A percentile compares a stretch with the other conserved stretches of the same genome.
Evolutionary conservation across 2,113 vertebrate species (phyloP).

Genomic region (Rhodinocichla rosea): DNA sequence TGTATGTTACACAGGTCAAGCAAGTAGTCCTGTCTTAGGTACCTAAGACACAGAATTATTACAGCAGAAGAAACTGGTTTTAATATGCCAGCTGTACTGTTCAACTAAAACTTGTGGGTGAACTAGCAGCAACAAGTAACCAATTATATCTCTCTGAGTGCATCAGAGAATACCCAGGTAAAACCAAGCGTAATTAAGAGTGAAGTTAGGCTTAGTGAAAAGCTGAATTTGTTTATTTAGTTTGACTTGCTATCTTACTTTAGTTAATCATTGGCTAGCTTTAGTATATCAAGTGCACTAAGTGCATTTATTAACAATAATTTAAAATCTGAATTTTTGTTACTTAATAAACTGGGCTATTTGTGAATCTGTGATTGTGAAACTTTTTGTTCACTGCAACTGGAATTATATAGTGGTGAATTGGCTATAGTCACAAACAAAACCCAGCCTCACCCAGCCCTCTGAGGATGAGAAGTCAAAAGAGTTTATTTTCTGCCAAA

Average conservation of each 20-base stretch:
- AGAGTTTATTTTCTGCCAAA: background rate
- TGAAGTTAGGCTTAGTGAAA: background rate
- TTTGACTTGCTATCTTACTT: background rate
- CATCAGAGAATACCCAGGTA: background rate
- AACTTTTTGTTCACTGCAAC: background rate
- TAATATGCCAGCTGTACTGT: background rate
- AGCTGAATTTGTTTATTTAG: background rate
- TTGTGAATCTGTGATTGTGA: background rate
- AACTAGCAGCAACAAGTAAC: background rate
- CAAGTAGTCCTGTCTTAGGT: background rate
- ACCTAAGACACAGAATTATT: background rate
- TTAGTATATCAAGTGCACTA: background rate
- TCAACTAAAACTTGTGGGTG: background rate
- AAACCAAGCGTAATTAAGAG: background rate
- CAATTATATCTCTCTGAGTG: background rate
- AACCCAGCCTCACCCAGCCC: background rate
- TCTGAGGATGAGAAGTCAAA: background rate
- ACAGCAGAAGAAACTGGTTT: background rate
- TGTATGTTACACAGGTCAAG: background rate
- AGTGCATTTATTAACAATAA: background rate
- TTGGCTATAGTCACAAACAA: background rate
- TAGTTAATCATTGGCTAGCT: background rate
- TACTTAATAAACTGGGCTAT: background rate
- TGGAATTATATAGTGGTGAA: background rate
- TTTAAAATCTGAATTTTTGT: background rate